phyloP scores from a whole-genome alignment of 1,140 invertebrate species.

The Vanessa atalanta region DNA sequence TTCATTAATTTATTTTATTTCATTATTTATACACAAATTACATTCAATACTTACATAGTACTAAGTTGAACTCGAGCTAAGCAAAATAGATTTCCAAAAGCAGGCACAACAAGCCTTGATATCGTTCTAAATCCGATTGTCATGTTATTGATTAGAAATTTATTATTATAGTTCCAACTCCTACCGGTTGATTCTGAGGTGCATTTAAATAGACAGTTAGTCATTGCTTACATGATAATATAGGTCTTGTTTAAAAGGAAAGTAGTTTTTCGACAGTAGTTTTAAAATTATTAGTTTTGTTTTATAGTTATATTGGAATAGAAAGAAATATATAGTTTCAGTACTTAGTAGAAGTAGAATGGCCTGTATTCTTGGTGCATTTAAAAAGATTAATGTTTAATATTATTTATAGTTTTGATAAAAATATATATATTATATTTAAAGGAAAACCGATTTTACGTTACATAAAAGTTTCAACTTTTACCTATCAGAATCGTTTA shows the following conservation, averaged over 20 bases:
- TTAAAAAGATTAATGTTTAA: too few relatives aligned
- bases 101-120: slow-evolving; percentile 57
- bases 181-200: background rate
- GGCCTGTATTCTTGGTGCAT: too few relatives aligned
- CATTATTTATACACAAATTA: background rate
- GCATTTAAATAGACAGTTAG: slow-evolving; percentile 6
- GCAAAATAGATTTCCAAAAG: slow-evolving; percentile 55
- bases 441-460: too few relatives aligned
- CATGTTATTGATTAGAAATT: slow-evolving; percentile 43
- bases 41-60: slow-evolving; percentile 55
- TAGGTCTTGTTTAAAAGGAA: background rate
- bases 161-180: background rate
- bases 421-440: too few relatives aligned
- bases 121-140: slow-evolving; percentile 63
- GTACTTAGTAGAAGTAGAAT: too few relatives aligned
- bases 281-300: background rate
- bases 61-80: slow-evolving; percentile 57
- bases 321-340: too few relatives aligned
- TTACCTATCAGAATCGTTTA: background rate
- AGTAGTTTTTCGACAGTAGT: too few relatives aligned
- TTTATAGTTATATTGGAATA: too few relatives aligned
- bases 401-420: too few relatives aligned
- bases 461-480: background rate
- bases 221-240: background rate
- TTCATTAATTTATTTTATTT: background rate